Base-by-base conservation (phyloP, 2,888 invertebrate species). In the Zelleria hepariella region DNA sequence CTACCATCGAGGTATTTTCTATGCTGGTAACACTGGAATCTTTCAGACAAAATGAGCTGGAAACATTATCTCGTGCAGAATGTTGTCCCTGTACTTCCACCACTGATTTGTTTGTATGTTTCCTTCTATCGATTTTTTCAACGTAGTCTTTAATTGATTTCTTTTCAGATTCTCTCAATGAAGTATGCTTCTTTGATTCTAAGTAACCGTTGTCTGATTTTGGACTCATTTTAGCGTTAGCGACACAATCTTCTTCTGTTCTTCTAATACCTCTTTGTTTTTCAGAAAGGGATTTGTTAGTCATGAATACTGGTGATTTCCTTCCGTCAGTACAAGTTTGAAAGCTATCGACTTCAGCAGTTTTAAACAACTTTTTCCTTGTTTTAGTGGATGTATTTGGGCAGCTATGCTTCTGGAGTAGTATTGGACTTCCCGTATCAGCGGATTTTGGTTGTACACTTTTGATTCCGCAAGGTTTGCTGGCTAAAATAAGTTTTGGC, bases 371-470 rank as follows among this genome's bases (percentile, higher is more conserved):
- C 54, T 15, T 61, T 68, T 73, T 0, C 75, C 69, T 2, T 75
- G 74, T 8, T 32, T 55, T 32, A 10, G 25, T 32, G 8, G 21
- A 10, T 18, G 20, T 20, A 20, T 6, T 24, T 18, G 55, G 55
- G 21, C 55, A 32, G 10, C 54, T 56, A 42, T 60, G 64, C 63
- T 77, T 85, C 0, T 66, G 57, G 8, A 65, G 21, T 24, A 86
- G 65, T 52, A 84, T 73, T 21, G 86, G 86, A 64, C 86, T 86
- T 61, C 67, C 78, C 10, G 15, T 15, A 15, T 42, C 32, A 42
- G 10, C 0, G 32, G 1, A 15, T 42, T 3, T 15, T 10, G 15
- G 32, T 42, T 42, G 32, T 10, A 4, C 15, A 2, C 15, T 52
- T 7, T 24, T 27, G 21, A 2, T 51, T 32, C 51, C 27, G 15